These are phyloP conservation scores for Arctia plantaginis DNA, from an alignment of 2,888 invertebrate genomes.

Conservation along the genomic window DNA sequence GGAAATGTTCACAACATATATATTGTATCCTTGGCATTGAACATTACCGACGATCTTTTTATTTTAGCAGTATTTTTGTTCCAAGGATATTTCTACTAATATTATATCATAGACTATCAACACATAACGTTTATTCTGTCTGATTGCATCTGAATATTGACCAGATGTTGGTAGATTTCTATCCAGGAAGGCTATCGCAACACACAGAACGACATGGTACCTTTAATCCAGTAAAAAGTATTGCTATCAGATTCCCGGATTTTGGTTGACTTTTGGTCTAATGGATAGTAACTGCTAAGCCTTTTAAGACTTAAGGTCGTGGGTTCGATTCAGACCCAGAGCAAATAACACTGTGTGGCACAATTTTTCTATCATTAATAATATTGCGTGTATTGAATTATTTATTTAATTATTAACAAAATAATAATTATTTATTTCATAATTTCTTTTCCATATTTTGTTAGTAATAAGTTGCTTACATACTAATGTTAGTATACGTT, in stretches of 20 bases:
- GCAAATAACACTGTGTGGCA: too few species aligned
- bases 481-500: too few species aligned
- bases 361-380: too few species aligned
- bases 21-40: not conserved
- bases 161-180: not conserved
- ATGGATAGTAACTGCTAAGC: too few species aligned
- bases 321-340: too few species aligned
- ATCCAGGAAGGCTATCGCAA: not conserved
- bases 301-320: not conserved
- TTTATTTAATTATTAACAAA: too few species aligned
- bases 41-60: not conserved
- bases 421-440: too few species aligned
- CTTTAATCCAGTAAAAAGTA: not conserved
- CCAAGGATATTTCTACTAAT: not conserved
- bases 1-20: conserved; percentile 24
- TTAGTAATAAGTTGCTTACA: too few species aligned
- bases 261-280: not conserved
- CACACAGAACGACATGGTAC: too few species aligned
- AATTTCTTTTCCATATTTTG: too few species aligned
- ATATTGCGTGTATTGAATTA: too few species aligned
- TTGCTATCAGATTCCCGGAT: not conserved
- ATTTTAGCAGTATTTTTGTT: not conserved
- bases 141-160: not conserved
- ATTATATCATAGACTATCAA: not conserved
- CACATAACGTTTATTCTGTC: not conserved